Percentiles rank a stretch among this genome's conserved stretches.
phyloP scores from a whole-genome alignment of 2,797 vertebrate genomes.

The Prionace glauca region DNA sequence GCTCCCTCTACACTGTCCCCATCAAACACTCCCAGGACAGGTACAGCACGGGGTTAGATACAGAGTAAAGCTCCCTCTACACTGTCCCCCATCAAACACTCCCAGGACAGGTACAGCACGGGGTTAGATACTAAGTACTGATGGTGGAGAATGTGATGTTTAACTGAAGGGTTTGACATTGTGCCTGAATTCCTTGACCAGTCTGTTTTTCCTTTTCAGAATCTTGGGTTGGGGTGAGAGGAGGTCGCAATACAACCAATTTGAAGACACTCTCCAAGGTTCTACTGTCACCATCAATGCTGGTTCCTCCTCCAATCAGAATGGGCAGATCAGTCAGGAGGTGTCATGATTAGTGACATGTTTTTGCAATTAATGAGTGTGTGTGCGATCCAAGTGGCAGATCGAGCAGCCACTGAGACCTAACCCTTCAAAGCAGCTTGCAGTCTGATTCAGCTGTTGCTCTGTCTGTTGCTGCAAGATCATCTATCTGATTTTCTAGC shows the following conservation, averaged over 20 bases:
- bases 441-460: background rate
- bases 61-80: too few species aligned
- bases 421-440: background rate
- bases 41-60: too few species aligned
- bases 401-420: background rate
- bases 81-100: background rate
- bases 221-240: conserved; percentile 53
- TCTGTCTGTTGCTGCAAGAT: background rate
- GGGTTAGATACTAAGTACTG: background rate
- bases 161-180: background rate
- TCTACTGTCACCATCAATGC: too few species aligned
- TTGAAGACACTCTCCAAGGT: background rate
- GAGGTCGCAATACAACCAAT: conserved; percentile 46
- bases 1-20: too few species aligned
- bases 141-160: background rate
- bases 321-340: too few species aligned
- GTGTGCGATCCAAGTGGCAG: too few species aligned
- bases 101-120: background rate
- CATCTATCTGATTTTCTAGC: background rate
- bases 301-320: background rate
- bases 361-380: background rate
- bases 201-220: conserved; percentile 47
- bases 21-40: too few species aligned
- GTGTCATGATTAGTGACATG: background rate
- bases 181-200: background rate